These are phyloP conservation scores for Sparidentex hasta DNA, from an alignment of 2,797 vertebrate species.

Conservation along the genomic window DNA sequence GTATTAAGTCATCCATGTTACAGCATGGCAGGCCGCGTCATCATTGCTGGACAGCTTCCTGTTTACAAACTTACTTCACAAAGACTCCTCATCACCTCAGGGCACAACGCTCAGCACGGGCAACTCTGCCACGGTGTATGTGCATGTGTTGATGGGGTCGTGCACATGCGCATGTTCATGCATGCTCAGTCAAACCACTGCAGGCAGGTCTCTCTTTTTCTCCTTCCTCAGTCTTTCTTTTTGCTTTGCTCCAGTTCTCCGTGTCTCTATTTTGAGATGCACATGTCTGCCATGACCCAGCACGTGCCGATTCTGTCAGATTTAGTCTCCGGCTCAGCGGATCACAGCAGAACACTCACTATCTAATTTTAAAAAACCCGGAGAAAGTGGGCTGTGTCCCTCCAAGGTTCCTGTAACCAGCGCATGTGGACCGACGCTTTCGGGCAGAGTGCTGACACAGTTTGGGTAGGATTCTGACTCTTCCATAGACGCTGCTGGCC, in stretches of 20 bases:
- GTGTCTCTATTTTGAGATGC: slow-evolving; percentile 74
- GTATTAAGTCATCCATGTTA: not conserved
- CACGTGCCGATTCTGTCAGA: slow-evolving; percentile 73
- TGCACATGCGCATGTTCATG: slow-evolving; percentile 55
- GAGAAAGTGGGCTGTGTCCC: slow-evolving; percentile 39
- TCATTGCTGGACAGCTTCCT: slow-evolving; percentile 26
- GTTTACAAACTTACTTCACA: slow-evolving; percentile 33
- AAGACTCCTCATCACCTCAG: slow-evolving; percentile 25
- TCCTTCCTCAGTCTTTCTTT: slow-evolving; percentile 33
- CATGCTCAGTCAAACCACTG: slow-evolving; percentile 55
- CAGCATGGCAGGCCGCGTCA: slow-evolving; percentile 1
- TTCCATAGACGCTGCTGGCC: slow-evolving; percentile 41
- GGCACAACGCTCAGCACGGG: slow-evolving; percentile 25
- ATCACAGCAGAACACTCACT: slow-evolving; percentile 38
- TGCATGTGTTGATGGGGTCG: slow-evolving; percentile 15
- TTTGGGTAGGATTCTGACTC: slow-evolving; percentile 27
- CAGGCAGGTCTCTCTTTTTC: slow-evolving; percentile 44
- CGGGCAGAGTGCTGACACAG: slow-evolving; percentile 25
- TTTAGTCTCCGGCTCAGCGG: slow-evolving; percentile 51
- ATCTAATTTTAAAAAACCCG: slow-evolving; percentile 49
- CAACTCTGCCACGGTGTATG: not conserved
- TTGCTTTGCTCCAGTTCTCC: slow-evolving; percentile 39
- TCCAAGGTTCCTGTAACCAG: slow-evolving; percentile 22
- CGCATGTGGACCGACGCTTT: slow-evolving; percentile 11
- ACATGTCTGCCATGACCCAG: slow-evolving; percentile 70